Conservation (phyloP, 1,140 invertebrate genomes). For the Chelonus insularis region DNA sequence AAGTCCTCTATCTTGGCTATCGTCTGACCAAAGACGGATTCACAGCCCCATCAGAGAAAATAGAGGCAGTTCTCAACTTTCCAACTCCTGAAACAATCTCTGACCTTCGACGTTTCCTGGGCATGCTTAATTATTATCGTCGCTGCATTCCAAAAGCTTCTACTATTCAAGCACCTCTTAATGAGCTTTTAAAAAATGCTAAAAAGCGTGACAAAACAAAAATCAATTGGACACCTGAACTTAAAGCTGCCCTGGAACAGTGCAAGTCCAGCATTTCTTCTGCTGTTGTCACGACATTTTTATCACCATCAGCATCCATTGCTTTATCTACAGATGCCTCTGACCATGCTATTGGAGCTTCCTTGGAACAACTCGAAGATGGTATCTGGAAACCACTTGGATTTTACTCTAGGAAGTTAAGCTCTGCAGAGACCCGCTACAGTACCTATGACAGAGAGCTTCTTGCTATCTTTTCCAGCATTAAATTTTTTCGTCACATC, state of each 20-base stretch:
- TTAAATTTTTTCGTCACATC: neutral
- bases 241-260: neutral
- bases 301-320: neutral
- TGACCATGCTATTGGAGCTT: neutral
- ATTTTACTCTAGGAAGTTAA: neutral
- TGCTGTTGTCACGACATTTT: too few species aligned
- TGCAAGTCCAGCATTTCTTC: neutral
- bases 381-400: neutral
- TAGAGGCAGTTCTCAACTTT: too few species aligned
- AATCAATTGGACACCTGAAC: neutral
- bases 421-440: neutral
- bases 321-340: conserved; percentile 1
- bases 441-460: neutral
- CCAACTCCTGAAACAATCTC: too few species aligned
- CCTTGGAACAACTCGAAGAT: neutral
- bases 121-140: too few species aligned
- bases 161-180: too few species aligned
- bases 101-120: too few species aligned
- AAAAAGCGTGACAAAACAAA: neutral
- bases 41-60: too few species aligned
- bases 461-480: neutral
- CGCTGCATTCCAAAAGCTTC: too few species aligned
- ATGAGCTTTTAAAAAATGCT: too few species aligned
- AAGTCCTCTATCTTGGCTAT: too few species aligned
- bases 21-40: too few species aligned